These are phyloP conservation scores for Mesorhabditis spiculigera DNA, from an alignment of 2,888 invertebrate genomes.

Conservation along the genomic window DNA sequence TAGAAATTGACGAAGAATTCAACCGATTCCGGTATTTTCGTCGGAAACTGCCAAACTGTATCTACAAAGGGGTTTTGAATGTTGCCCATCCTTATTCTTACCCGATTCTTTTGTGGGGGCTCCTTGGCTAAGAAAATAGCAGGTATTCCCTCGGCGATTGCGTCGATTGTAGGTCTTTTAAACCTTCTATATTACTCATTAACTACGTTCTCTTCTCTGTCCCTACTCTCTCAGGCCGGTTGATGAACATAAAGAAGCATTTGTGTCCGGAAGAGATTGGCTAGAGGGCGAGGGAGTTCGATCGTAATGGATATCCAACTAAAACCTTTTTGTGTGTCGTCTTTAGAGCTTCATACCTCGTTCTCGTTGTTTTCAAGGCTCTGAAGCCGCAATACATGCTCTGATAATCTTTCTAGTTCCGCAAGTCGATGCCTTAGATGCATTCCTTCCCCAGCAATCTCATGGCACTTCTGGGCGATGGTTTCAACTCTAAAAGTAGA, in stretches of 20 bases:
- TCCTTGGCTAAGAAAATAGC: neutral
- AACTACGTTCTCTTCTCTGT: neutral
- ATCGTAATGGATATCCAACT: neutral
- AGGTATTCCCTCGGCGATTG: neutral
- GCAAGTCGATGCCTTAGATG: neutral
- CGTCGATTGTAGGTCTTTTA: neutral
- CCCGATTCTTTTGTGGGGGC: neutral
- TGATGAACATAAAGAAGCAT: neutral
- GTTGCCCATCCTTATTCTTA: neutral
- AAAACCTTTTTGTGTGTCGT: neutral
- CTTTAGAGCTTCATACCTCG: too few species aligned
- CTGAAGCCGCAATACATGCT: neutral
- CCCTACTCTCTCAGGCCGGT: neutral
- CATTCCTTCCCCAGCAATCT: neutral
- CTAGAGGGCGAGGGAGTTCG: neutral
- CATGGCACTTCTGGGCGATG: neutral
- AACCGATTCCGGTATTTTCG: conserved; percentile 24
- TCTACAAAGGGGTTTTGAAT: neutral
- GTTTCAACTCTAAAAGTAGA: neutral
- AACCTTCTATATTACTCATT: neutral
- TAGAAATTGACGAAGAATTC: conserved; percentile 32
- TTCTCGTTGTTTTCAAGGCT: too few species aligned
- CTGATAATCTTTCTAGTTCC: neutral
- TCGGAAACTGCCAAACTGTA: neutral
- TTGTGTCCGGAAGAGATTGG: neutral